Percentiles rank a stretch among this genome's conserved stretches.
phyloP scores from a whole-genome alignment of 2,888 invertebrate genomes.

The Hydraecia micacea region DNA sequence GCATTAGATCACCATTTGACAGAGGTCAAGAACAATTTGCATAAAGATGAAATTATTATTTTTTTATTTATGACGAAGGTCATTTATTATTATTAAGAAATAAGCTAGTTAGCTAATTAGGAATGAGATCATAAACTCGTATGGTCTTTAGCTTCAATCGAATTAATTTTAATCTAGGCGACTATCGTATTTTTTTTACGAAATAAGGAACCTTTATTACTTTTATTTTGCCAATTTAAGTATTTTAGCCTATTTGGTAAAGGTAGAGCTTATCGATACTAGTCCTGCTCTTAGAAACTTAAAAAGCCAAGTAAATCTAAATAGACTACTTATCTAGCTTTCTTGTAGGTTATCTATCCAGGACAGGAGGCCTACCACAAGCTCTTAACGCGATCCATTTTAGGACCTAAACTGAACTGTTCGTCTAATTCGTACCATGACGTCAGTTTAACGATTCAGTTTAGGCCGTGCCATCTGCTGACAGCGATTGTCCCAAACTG shows the following conservation, averaged over 20 bases:
- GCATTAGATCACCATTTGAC: not conserved
- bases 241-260: not conserved
- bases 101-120: not conserved
- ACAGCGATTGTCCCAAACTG: too few relatives aligned
- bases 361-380: too few relatives aligned
- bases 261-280: too few relatives aligned
- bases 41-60: slow-evolving; percentile 16
- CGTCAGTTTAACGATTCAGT: too few relatives aligned
- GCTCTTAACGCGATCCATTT: too few relatives aligned
- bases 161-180: not conserved
- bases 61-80: not conserved
- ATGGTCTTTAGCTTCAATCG: not conserved
- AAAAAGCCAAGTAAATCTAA: too few relatives aligned
- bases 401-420: too few relatives aligned
- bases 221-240: not conserved
- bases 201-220: not conserved
- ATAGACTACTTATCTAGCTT: too few relatives aligned
- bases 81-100: not conserved
- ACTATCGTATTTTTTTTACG: not conserved
- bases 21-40: slow-evolving; percentile 43
- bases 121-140: not conserved
- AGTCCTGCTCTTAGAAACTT: too few relatives aligned
- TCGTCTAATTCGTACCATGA: too few relatives aligned
- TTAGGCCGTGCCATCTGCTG: too few relatives aligned
- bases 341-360: too few relatives aligned